A percentile compares a stretch with the other conserved stretches of the same genome.
phyloP scores from a whole-genome alignment of 2,888 invertebrate genomes.

The Folsomia manolachei region DNA sequence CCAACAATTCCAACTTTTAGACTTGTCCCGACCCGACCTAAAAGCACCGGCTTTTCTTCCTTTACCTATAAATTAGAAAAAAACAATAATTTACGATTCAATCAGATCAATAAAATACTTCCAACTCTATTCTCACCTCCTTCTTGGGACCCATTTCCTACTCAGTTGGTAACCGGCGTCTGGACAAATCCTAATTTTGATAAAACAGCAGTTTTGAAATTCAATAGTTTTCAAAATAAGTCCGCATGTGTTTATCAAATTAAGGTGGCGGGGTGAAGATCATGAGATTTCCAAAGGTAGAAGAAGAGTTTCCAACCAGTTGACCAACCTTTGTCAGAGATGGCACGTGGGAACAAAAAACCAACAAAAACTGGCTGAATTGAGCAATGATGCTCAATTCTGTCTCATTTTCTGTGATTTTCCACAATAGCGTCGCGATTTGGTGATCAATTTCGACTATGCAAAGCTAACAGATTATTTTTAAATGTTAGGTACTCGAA shows the following conservation, averaged over 20 bases:
- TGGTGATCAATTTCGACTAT: too few relatives aligned
- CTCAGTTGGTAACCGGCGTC: too few relatives aligned
- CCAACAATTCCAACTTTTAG: conserved; percentile 85
- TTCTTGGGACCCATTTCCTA: conserved; percentile 83
- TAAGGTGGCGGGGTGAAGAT: background rate
- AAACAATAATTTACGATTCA: too few relatives aligned
- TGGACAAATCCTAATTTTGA: too few relatives aligned
- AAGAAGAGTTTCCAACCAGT: too few relatives aligned
- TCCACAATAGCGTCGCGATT: background rate
- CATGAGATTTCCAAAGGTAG: background rate
- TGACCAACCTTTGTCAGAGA: too few relatives aligned
- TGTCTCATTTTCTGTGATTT: background rate
- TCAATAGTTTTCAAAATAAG: background rate
- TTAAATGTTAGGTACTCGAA: background rate
- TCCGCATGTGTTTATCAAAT: background rate
- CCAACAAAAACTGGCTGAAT: background rate
- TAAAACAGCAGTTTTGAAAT: background rate
- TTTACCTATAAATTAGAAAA: too few relatives aligned
- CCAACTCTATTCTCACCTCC: too few relatives aligned
- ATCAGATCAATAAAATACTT: too few relatives aligned
- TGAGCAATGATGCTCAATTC: too few relatives aligned
- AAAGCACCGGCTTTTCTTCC: conserved; percentile 81
- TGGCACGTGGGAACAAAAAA: background rate
- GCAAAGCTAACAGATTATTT: too few relatives aligned
- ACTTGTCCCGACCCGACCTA: conserved; percentile 94